Base-by-base conservation (phyloP, 2,113 vertebrate species). In the Stercorarius parasiticus region DNA sequence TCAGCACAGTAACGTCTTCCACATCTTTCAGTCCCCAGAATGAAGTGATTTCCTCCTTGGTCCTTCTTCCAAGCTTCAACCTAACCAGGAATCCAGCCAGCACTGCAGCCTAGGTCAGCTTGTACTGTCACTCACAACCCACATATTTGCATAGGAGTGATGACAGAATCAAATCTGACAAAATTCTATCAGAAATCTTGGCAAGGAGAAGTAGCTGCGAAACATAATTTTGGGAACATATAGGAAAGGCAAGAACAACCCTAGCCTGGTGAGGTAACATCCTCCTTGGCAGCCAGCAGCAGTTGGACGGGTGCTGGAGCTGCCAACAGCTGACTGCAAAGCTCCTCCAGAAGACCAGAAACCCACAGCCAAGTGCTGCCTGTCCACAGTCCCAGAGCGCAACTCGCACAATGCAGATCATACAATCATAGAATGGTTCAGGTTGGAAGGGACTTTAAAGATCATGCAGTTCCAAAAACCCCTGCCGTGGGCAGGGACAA, bases 281-380 rank as follows among this genome's bases (percentile, higher is more conserved):
- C 27, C 8, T 36, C 36, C 30, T 34, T 16, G 34, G 38, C 77
- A 45, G 52, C 4, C 29, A 47, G 34, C 21, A 32, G 27, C 25
- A 52, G 43, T 1, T 1, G 2, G 29, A 40, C 16, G 0, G 5
- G 27, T 2, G 58, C 9, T 58, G 30, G 8, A 70, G 38, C 34
- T 59, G 42, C 52, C 19, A 19, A 13, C 34, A 13, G 45, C 20
- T 23, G 50, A 59, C 2, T 56, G 47, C 59, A 40, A 38, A 36
- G n/a, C 27, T 58, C 23, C 25, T 64, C 4, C 4, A 22, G 32
- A 29, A 62, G 34, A 66, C 5, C 38, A 47, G 32, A 22, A 66
- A 53, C 3, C 30, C 5, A 26, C 0, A 58, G 53, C 11, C 25
- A 23, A 21, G 32, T 0, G 0, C 49, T 4, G 32, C 22, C 34